These are phyloP conservation scores for Copidosoma floridanum DNA, from an alignment of 1,140 invertebrate species.

Conservation along the genomic window DNA sequence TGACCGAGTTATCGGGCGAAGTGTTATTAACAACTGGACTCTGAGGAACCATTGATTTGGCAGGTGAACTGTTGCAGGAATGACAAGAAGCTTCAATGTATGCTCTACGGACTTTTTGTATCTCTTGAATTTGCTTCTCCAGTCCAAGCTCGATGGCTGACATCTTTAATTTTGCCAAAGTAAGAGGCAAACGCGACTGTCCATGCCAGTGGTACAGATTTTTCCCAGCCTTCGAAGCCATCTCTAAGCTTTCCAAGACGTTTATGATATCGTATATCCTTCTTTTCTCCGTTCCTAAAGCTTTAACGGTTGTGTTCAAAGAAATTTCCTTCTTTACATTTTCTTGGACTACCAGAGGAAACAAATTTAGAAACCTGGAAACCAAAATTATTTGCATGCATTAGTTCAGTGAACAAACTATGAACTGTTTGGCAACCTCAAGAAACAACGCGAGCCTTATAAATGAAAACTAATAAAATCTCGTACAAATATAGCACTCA, in stretches of 20 bases:
- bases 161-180: constrained; percentile 33
- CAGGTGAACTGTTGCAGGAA: constrained; percentile 7
- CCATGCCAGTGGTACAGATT: constrained; percentile 65
- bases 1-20: constrained; percentile 23
- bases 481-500: too few species aligned
- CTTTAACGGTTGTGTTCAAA: constrained; percentile 58
- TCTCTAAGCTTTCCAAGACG: constrained; percentile 71
- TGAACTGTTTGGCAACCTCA: too few species aligned
- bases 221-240: constrained; percentile 64
- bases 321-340: constrained; percentile 54
- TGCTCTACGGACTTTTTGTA: constrained; percentile 35
- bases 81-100: constrained; percentile 29
- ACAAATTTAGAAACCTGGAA: constrained; percentile 60
- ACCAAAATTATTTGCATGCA: too few species aligned
- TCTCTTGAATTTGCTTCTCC: constrained; percentile 37
- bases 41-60: constrained; percentile 28
- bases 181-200: constrained; percentile 28
- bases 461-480: too few species aligned
- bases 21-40: constrained; percentile 26
- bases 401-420: too few species aligned
- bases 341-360: constrained; percentile 46
- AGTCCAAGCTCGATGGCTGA: constrained; percentile 34
- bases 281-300: constrained; percentile 63
- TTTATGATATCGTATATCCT: constrained; percentile 79
- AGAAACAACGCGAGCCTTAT: too few species aligned